These are phyloP conservation scores for Ibycter americanus DNA, from an alignment of 2,797 vertebrate genomes.

Conservation along the genomic window DNA sequence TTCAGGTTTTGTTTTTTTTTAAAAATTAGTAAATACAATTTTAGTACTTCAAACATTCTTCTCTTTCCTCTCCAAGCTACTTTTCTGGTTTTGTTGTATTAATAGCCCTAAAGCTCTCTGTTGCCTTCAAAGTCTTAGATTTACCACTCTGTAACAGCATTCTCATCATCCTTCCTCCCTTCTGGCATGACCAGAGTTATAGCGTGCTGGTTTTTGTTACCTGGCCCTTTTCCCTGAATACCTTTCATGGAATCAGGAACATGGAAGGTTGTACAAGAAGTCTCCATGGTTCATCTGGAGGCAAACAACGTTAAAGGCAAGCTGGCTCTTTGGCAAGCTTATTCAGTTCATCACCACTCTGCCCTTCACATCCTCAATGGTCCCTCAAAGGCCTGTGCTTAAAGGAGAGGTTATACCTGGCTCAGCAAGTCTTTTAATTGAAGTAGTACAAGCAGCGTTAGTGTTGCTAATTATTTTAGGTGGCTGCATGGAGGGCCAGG, in stretches of 20 bases:
- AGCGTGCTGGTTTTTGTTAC: rapidly evolving
- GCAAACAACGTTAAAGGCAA: neutral
- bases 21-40: neutral
- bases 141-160: rapidly evolving
- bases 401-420: neutral
- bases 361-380: neutral
- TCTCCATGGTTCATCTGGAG: neutral
- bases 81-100: neutral
- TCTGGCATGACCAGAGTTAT: rapidly evolving
- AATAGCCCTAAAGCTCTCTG: neutral
- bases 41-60: neutral
- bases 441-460: neutral
- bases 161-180: neutral
- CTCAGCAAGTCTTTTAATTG: neutral
- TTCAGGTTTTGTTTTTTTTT: neutral
- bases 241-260: neutral
- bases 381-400: neutral
- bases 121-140: neutral
- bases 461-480: neutral
- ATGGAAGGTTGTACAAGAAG: neutral
- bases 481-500: neutral
- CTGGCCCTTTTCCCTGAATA: neutral
- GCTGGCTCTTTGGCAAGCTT: neutral
- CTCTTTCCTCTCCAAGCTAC: neutral
- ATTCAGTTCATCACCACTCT: rapidly evolving